Evolutionary conservation across 2,888 invertebrate genomes (phyloP).

Genomic region (Hirtodrosophila confusa): DNA sequence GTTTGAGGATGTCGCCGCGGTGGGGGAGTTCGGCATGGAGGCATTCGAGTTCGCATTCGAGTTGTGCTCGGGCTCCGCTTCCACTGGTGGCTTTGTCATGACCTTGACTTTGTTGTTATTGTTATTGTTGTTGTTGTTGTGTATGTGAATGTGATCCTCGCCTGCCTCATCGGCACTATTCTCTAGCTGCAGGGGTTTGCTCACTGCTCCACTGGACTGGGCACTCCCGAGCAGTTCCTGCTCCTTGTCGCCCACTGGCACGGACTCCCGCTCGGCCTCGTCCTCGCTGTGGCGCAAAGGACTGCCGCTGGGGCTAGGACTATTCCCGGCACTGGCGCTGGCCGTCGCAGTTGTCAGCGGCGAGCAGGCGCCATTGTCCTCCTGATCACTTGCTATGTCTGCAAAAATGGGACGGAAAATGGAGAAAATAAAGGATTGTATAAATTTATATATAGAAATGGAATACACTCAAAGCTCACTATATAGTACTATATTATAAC

Average conservation of each 20-base stretch:
- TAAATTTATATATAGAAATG: background rate
- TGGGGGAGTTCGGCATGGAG: slow-evolving; percentile 48
- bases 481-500: too few relatives aligned
- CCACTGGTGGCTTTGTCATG: slow-evolving; percentile 57
- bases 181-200: slow-evolving; percentile 27
- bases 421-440: background rate
- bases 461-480: too few relatives aligned
- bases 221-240: background rate
- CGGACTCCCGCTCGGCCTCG: slow-evolving; percentile 28
- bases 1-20: slow-evolving; percentile 24
- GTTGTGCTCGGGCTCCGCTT: slow-evolving; percentile 26
- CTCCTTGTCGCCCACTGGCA: background rate
- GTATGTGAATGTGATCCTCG: slow-evolving; percentile 50
- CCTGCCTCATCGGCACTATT: slow-evolving; percentile 21
- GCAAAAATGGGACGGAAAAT: slow-evolving; percentile 28
- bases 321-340: slow-evolving; percentile 53
- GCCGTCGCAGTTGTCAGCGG: slow-evolving; percentile 74
- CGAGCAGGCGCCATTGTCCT: slow-evolving; percentile 83
- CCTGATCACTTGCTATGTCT: slow-evolving; percentile 83
- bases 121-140: slow-evolving; percentile 29
- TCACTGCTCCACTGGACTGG: slow-evolving; percentile 25
- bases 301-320: slow-evolving; percentile 65
- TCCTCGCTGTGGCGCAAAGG: slow-evolving; percentile 56
- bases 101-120: slow-evolving; percentile 48
- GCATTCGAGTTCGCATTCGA: slow-evolving; percentile 27